A percentile compares a stretch with the other conserved stretches of the same genome.
Conservation (phyloP, 2,888 invertebrate genomes). For the Hololepta plana region DNA sequence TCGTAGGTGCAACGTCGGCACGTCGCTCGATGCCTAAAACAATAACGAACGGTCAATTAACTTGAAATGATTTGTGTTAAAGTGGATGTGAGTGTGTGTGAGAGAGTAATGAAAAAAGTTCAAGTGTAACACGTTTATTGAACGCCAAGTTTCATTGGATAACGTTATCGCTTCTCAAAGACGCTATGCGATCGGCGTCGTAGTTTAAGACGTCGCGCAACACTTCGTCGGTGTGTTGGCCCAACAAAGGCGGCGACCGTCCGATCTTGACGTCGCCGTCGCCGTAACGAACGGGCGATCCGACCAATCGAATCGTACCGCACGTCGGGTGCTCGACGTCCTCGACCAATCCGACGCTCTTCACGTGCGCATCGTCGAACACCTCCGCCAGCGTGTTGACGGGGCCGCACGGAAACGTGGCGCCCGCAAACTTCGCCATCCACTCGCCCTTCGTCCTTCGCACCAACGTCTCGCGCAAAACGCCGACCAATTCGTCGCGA, state of each 20-base stretch:
- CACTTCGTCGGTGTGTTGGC: conserved; percentile 72
- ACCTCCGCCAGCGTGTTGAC: conserved; percentile 74
- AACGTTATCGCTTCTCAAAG: conserved; percentile 27
- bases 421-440: conserved; percentile 49
- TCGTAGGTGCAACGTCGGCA: conserved; percentile 42
- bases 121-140: conserved; percentile 2
- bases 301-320: conserved; percentile 59
- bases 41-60: conserved; percentile 1
- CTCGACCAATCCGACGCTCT: conserved; percentile 51
- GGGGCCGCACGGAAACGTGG: conserved; percentile 75
- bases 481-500: conserved; percentile 44
- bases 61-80: background rate
- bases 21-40: conserved; percentile 19
- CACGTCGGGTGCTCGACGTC: conserved; percentile 49
- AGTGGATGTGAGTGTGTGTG: no score
- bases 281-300: conserved; percentile 73
- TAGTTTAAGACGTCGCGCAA: conserved; percentile 39
- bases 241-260: conserved; percentile 64
- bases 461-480: conserved; percentile 38
- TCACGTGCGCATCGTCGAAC: conserved; percentile 76
- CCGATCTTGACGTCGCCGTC: conserved; percentile 50
- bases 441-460: conserved; percentile 57
- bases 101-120: background rate
- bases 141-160: conserved; percentile 24
- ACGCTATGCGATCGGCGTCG: conserved; percentile 36